These are phyloP conservation scores for Bicyclus anynana DNA, from an alignment of 1,140 invertebrate genomes.

Conservation along the genomic window DNA sequence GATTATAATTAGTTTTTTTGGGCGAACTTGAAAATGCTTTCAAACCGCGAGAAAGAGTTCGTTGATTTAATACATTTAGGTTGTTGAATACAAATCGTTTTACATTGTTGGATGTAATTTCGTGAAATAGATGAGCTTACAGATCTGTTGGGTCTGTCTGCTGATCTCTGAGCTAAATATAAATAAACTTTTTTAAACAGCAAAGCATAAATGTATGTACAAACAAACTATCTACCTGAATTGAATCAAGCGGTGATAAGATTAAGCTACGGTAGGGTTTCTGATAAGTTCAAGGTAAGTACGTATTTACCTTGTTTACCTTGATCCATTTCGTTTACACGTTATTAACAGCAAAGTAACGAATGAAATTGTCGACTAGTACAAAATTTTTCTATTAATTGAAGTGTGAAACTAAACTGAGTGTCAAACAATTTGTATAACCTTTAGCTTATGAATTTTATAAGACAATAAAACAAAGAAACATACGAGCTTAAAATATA, in stretches of 20 bases:
- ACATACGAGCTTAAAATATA: neutral
- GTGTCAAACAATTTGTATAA: no score
- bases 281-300: slow-evolving; percentile 14
- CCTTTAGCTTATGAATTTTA: no score
- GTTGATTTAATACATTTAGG: neutral
- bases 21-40: neutral
- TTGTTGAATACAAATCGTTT: neutral
- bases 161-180: no score
- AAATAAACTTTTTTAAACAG: no score
- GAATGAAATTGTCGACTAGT: neutral
- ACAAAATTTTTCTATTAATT: neutral
- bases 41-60: neutral
- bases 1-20: slow-evolving; percentile 13
- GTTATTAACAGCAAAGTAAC: neutral
- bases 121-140: neutral
- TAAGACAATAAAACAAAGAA: no score
- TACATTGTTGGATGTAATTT: neutral
- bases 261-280: slow-evolving; percentile 11
- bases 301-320: neutral
- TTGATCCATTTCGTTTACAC: neutral
- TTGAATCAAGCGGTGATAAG: slow-evolving; percentile 7
- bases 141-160: no score
- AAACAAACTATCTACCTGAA: neutral
- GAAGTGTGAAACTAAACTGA: neutral
- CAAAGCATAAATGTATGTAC: neutral